Base-by-base conservation (phyloP, 2,113 vertebrate genomes). In the Pao palembangensis region DNA sequence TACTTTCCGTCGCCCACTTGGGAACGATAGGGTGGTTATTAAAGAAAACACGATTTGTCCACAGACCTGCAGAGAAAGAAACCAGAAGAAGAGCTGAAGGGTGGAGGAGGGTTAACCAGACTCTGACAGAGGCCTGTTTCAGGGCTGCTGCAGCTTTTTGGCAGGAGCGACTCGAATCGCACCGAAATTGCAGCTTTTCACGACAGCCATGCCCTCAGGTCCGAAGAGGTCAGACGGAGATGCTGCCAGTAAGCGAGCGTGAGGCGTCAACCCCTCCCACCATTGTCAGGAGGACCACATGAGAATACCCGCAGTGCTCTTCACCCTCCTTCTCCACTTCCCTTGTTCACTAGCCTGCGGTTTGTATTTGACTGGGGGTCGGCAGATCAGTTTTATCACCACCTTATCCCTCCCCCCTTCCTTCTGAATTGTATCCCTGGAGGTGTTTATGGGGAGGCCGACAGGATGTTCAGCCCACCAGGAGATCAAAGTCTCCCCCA, bases 381-480 rank as follows among this genome's bases (percentile, higher is more conserved):
- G 64, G n/a, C 76, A 75, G 75, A 58, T 71, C n/a, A 8, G 70
- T 75, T 83, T 83, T 83, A 86, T 81, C 80, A 79, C 74, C 75
- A 31, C 18, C 68, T 42, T 63, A n/a, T 65, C 23, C 63, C 63
- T 67, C 56, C 58, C 68, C 66, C 51, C 51, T 41, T 31, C 75
- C 53, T 63, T 57, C 58, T 79, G 71, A 87, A 89, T 90, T 88
- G 84, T 82, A 67, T 68, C 85, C 88, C 85, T 48, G 28, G 71
- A 89, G 88, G 89, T 87, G 88, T 92, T 92, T 92, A 92, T 82
- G 86, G 73, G 82, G 53, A 77, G 78, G 79, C 81, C 70, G 79
- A 87, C 91, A 91, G 91, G 90, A 92, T 92, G 88, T 89, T 88
- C 67, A 41, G 75, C 86, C 88, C 85, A 86, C 82, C 65, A 59